phyloP scores from a whole-genome alignment of 2,113 vertebrate species.

The Halichoeres trimaculatus region DNA sequence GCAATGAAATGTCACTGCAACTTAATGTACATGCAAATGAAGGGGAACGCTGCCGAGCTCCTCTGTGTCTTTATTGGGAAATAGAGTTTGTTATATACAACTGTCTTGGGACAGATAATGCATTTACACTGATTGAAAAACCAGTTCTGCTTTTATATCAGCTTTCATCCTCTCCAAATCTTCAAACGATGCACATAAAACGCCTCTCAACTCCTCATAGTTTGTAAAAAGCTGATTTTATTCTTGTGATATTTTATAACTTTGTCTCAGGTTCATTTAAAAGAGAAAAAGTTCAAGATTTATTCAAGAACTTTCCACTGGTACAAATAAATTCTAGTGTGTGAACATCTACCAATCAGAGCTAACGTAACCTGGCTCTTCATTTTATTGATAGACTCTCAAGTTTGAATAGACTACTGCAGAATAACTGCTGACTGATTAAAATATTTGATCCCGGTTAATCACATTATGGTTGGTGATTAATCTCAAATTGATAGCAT shows the following conservation, averaged over 20 bases:
- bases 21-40: constrained; percentile 3
- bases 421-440: too few relatives aligned
- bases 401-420: too few relatives aligned
- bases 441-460: too few relatives aligned
- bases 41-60: not conserved
- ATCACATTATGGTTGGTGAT: too few relatives aligned
- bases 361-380: too few relatives aligned
- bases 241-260: not conserved
- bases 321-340: constrained; percentile 8
- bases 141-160: constrained; percentile 1
- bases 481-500: too few relatives aligned
- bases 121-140: constrained; percentile 17
- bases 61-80: constrained; percentile 25
- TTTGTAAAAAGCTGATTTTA: not conserved
- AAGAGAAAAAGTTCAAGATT: not conserved
- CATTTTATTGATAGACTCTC: too few relatives aligned
- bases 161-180: not conserved
- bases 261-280: not conserved
- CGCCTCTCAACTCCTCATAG: not conserved
- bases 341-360: too few relatives aligned
- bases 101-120: constrained; percentile 27
- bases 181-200: not conserved
- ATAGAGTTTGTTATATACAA: constrained; percentile 2
- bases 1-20: not conserved
- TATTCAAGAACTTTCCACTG: not conserved